Evolutionary conservation across 2,888 invertebrate genomes (phyloP).

Genomic region (Acronicta alni): DNA sequence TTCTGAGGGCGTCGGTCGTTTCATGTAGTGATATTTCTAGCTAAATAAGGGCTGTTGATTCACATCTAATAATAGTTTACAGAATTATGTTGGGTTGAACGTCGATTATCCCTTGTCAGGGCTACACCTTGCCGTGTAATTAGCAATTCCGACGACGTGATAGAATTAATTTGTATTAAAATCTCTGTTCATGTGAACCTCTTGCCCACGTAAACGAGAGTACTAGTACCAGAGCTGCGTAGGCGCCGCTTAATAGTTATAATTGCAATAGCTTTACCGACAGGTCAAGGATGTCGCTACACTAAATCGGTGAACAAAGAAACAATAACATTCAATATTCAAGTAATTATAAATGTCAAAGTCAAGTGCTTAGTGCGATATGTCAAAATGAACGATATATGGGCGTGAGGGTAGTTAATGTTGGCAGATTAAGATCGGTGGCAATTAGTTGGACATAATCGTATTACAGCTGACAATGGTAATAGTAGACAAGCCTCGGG

Average conservation of each 20-base stretch:
- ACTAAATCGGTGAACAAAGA: conserved; percentile 69
- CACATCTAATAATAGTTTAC: conserved; percentile 61
- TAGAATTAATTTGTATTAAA: conserved; percentile 59
- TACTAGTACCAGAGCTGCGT: conserved; percentile 53
- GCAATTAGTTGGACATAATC: conserved; percentile 73
- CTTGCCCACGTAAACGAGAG: conserved; percentile 56
- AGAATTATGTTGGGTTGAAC: conserved; percentile 43
- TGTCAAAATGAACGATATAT: conserved; percentile 64
- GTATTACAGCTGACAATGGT: conserved; percentile 69
- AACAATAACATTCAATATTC: conserved; percentile 70
- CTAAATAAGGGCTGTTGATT: conserved; percentile 52
- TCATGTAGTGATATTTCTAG: conserved; percentile 54
- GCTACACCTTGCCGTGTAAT: conserved; percentile 52
- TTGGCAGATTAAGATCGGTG: conserved; percentile 66
- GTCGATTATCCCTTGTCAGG: conserved; percentile 56
- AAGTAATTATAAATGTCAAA: conserved; percentile 72
- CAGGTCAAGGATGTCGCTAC: conserved; percentile 70
- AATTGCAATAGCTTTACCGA: conserved; percentile 62
- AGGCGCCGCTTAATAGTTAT: conserved; percentile 60
- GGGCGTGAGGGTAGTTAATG: conserved; percentile 58
- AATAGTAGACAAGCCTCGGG: conserved; percentile 55
- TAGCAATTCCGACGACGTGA: conserved; percentile 54
- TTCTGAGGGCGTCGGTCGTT: conserved; percentile 43
- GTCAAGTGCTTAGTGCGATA: conserved; percentile 62
- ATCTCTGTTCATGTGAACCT: conserved; percentile 41